Evolutionary conservation across 2,797 vertebrate genomes (phyloP).

Genomic region (Labroides dimidiatus): DNA sequence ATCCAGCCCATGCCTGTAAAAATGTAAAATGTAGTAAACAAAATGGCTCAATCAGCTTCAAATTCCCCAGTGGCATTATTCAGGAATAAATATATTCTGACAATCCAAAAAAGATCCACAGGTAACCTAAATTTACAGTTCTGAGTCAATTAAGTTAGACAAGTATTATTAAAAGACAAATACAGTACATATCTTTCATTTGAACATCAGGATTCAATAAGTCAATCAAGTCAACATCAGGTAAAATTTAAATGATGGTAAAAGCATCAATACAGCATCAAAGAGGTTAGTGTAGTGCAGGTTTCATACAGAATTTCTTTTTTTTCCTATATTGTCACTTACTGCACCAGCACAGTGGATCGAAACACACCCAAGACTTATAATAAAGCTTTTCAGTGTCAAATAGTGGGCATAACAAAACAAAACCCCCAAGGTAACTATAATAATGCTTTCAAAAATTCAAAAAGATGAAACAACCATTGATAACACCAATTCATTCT

Average conservation of each 20-base stretch:
- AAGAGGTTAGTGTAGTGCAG: constrained; percentile 57
- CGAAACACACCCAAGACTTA: neutral
- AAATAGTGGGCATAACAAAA: constrained; percentile 2
- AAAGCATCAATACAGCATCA: constrained; percentile 48
- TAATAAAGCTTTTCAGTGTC: constrained; percentile 3
- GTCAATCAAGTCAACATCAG: constrained; percentile 34
- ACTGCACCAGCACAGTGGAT: constrained; percentile 5
- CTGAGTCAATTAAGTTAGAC: neutral
- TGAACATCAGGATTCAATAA: constrained; percentile 23
- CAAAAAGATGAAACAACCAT: constrained; percentile 17
- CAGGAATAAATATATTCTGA: constrained; percentile 55
- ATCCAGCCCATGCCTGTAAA: constrained; percentile 25
- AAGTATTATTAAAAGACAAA: constrained; percentile 55
- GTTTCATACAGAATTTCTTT: constrained; percentile 21
- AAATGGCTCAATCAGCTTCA: constrained; percentile 48
- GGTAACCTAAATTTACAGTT: constrained; percentile 30
- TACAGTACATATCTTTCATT: constrained; percentile 58
- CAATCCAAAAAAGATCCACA: constrained; percentile 38
- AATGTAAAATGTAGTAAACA: constrained; percentile 8
- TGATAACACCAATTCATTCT: constrained; percentile 13
- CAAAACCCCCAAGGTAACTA: constrained; percentile 3
- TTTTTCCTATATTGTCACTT: neutral
- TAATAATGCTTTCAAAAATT: constrained; percentile 8
- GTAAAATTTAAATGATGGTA: constrained; percentile 32
- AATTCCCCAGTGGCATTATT: constrained; percentile 55